A percentile compares a stretch with the other conserved stretches of the same genome.
These are phyloP conservation scores for Tragopan temminckii DNA, from an alignment of 2,797 vertebrate species.

Conservation along the genomic window DNA sequence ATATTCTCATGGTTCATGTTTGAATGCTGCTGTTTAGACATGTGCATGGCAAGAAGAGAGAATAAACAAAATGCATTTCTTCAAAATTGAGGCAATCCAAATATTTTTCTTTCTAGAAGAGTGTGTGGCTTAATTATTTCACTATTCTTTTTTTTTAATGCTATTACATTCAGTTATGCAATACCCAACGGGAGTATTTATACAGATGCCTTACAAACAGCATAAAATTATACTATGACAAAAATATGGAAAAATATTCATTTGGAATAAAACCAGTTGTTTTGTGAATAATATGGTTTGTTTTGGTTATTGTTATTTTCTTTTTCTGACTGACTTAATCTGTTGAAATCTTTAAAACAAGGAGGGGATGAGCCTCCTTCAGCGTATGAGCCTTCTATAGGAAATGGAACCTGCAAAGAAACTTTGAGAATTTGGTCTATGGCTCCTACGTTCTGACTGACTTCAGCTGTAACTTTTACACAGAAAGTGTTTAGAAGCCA, in stretches of 20 bases:
- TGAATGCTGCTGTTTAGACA: not conserved
- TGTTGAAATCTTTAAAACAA: not conserved
- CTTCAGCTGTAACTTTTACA: not conserved
- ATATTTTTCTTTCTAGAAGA: not conserved
- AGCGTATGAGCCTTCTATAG: not conserved
- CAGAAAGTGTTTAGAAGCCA: not conserved
- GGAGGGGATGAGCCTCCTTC: not conserved
- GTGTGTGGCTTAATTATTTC: not conserved
- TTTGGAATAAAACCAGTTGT: not conserved
- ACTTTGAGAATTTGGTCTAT: not conserved
- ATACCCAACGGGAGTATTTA: not conserved
- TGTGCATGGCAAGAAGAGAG: not conserved
- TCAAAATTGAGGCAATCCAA: not conserved
- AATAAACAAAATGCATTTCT: not conserved
- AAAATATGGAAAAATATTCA: not conserved
- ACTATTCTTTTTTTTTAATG: not conserved
- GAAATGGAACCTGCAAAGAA: not conserved
- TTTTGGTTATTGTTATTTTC: not conserved
- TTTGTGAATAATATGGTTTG: not conserved
- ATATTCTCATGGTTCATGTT: not conserved
- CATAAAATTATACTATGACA: not conserved
- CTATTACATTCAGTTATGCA: not conserved
- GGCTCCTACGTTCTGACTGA: not conserved
- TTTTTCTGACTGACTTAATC: not conserved
- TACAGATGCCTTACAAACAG: not conserved